Evolutionary conservation across 1,140 invertebrate genomes (phyloP), one percentile per base, ranked within the genome.

Genomic region (Aphidius gifuensis): DNA sequence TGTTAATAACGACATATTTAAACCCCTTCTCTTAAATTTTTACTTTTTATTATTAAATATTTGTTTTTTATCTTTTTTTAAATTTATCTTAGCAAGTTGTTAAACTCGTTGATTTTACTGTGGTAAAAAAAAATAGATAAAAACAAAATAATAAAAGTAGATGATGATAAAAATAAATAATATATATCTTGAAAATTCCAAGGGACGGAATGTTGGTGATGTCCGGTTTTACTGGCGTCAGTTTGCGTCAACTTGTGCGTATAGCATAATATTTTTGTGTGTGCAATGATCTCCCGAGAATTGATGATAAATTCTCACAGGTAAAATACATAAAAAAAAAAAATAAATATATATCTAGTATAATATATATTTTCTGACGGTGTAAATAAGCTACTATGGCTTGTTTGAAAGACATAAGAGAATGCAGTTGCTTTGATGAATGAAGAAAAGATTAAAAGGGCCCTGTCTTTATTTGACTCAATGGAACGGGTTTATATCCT

Each of bases 341-440:
- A 38, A 16, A n/a, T n/a, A 55, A 42, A 38, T 55, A 55, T 39
- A 55, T 39, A 55, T 55, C 53, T 55, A 55, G 40, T 55, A 55
- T 55, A 38, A n/a, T 40, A 40, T 60, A 9, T 39, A 60, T n/a
- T 16, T 48, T 43, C 5, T 44, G 9, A 49, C n/a, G 11, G 40
- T 60, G 32, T 42, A 54, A n/a, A 56, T 53, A 3, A 23, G 39
- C 47, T 44, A 42, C 54, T 59, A 45, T 45, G 57, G 51, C 51
- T 60, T 16, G 46, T 32, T 46, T 32, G 8, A 9, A 55, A 50
- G 39, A 11, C 48, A 39, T 43, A 43, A 47, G 50, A 40, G 71
- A 71, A 73, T 71, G 68, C 61, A 56, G 67, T 67, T 60, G 23
- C 23, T 69, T 67, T 73, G 71, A 74, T 75, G 72, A 75, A 75